Evolutionary conservation across 2,797 vertebrate genomes (phyloP).

Genomic region (Erpetoichthys calabaricus): DNA sequence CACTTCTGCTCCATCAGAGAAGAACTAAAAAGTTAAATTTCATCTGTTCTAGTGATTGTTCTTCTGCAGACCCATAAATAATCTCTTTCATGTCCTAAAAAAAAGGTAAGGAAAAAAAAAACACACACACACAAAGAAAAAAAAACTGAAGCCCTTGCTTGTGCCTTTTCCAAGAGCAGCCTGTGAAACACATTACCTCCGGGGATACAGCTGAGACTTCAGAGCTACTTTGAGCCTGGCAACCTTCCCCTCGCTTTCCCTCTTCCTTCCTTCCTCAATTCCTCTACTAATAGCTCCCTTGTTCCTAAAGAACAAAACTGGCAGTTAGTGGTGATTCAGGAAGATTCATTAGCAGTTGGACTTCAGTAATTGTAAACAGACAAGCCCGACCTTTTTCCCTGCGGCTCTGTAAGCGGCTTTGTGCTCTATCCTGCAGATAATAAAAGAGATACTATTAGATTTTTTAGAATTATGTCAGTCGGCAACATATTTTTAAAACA

Average conservation of each 20-base stretch:
- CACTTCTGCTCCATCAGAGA: neutral
- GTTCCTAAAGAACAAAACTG: constrained; percentile 63
- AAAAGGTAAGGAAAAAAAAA: neutral
- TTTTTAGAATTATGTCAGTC: too few relatives aligned
- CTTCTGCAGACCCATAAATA: constrained; percentile 40
- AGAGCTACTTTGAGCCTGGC: constrained; percentile 43
- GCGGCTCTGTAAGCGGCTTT: constrained; percentile 24
- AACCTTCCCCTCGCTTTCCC: constrained; percentile 61
- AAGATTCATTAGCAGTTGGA: constrained; percentile 65
- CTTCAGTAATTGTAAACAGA: constrained; percentile 67
- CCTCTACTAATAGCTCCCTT: constrained; percentile 67
- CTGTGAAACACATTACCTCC: constrained; percentile 37
- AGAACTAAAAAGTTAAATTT: neutral
- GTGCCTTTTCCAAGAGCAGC: constrained; percentile 29
- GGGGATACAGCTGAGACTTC: constrained; percentile 33
- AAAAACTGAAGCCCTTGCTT: constrained; percentile 9
- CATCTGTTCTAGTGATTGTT: constrained; percentile 26
- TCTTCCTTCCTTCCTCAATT: constrained; percentile 69
- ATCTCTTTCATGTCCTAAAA: constrained; percentile 41
- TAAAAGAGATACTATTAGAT: neutral
- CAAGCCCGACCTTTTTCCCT: constrained; percentile 21
- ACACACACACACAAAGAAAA: neutral
- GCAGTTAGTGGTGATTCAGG: constrained; percentile 62
- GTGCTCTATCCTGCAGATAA: constrained; percentile 26
- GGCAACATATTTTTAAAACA: too few relatives aligned